A percentile compares a stretch with the other conserved stretches of the same genome.
Conservation (phyloP, 2,888 invertebrate species). For the Heliconius sara region DNA sequence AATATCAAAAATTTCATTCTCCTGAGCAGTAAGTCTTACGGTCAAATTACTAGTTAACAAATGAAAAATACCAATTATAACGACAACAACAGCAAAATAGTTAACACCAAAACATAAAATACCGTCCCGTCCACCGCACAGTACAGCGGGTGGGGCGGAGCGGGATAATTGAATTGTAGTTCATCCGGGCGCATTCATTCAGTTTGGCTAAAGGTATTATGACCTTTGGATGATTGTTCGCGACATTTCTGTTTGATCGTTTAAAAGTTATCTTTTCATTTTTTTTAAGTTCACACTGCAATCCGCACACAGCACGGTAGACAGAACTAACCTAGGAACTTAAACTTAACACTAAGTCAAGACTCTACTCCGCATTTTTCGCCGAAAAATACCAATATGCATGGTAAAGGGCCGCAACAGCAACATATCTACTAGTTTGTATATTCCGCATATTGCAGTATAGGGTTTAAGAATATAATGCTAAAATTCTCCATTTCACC, state of each 20-base stretch:
- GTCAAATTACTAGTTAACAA: neutral
- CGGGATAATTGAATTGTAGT: slow-evolving; percentile 32
- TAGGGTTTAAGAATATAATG: neutral
- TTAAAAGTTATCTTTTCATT: neutral
- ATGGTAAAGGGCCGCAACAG: no score
- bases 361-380: no score
- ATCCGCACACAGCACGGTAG: neutral
- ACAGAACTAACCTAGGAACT: neutral
- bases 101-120: slow-evolving; percentile 6
- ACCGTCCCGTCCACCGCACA: slow-evolving; percentile 10
- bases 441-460: no score
- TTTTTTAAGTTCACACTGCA: neutral
- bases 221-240: slow-evolving; percentile 3
- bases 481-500: neutral
- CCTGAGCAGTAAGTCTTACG: neutral
- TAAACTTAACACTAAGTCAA: neutral
- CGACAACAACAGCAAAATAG: neutral
- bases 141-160: slow-evolving; percentile 7
- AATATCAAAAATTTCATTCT: no score
- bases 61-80: neutral
- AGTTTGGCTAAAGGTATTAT: slow-evolving; percentile 15
- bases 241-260: slow-evolving; percentile 19
- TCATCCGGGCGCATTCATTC: slow-evolving; percentile 14
- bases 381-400: no score
- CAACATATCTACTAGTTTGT: no score